A percentile compares a stretch with the other conserved stretches of the same genome.
These are phyloP conservation scores for human (Homo sapiens) DNA, from an alignment of 2,113 vertebrate genomes.

Conservation along the genomic window GRCh38 chr2:98550001-98550500, in stretches of 20 bases:
- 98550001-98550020: too few relatives aligned
- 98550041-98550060: not conserved
- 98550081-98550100: not conserved
- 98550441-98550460: not conserved
- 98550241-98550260: not conserved
- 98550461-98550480: rapidly evolving
- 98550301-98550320: not conserved
- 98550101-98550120: not conserved
- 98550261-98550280: not conserved
- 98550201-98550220: not conserved
- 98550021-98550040: too few relatives aligned
- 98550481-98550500: not conserved
- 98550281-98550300: not conserved
- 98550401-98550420: not conserved
- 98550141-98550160: not conserved
- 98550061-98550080: not conserved
- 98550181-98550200: not conserved
- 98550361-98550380: not conserved
- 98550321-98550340: too few relatives aligned
- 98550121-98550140: not conserved
- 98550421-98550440: not conserved
- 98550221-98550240: not conserved
- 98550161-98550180: not conserved
- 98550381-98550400: not conserved
- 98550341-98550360: too few relatives aligned